Conservation (phyloP, 2,888 invertebrate species). For the Gymnosoma rotundatum region DNA sequence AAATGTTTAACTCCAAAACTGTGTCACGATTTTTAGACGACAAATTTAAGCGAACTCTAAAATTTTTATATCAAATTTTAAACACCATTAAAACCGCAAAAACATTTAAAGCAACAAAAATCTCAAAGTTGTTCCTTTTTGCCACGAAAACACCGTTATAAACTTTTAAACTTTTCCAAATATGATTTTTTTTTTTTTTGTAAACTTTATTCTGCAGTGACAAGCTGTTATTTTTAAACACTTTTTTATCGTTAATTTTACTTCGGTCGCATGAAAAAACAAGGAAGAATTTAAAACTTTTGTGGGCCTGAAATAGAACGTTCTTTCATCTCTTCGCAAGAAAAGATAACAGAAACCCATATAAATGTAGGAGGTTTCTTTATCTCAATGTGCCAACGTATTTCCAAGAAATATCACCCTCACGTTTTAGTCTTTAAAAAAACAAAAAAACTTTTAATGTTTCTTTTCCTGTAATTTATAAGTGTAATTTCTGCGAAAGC, state of each 20-base stretch:
- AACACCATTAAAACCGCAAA: not conserved
- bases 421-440: no score
- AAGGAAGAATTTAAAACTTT: constrained; percentile 16
- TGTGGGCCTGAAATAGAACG: not conserved
- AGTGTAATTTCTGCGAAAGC: not conserved
- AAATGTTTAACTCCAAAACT: no score
- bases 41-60: no score
- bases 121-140: constrained; percentile 29
- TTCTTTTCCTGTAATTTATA: no score
- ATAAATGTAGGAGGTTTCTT: not conserved
- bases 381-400: not conserved
- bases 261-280: constrained; percentile 45
- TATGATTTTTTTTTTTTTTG: constrained; percentile 48
- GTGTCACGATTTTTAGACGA: no score
- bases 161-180: constrained; percentile 66
- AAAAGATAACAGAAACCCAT: no score
- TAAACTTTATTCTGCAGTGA: constrained; percentile 30
- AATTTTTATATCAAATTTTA: no score
- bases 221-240: constrained; percentile 20
- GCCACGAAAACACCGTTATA: constrained; percentile 23
- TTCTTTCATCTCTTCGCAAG: not conserved
- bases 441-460: no score
- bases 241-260: constrained; percentile 55
- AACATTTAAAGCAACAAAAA: constrained; percentile 1
- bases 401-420: no score